Conservation (phyloP, 35 echinoderm and acorn worm species). For the Apostichopus parvimensis region DNA sequence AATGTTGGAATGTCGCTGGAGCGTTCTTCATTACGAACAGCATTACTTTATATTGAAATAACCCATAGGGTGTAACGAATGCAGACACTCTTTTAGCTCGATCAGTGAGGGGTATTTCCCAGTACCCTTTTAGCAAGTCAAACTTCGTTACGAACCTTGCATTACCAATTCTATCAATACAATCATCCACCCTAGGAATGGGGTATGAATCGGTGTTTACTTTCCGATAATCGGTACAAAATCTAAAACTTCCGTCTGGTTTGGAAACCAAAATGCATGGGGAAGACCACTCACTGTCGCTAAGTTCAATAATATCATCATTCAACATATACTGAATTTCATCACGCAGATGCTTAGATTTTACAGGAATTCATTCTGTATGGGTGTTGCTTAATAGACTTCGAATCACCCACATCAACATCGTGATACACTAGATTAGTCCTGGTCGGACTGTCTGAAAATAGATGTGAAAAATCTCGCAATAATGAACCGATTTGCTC, state of each 20-base stretch:
- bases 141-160: constrained; percentile 58
- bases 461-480: background rate
- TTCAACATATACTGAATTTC: constrained; percentile 61
- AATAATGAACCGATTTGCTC: background rate
- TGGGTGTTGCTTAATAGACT: constrained; percentile 62
- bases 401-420: constrained; percentile 56
- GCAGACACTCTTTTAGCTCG: constrained; percentile 36
- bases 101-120: constrained; percentile 59
- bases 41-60: constrained; percentile 77
- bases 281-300: constrained; percentile 68
- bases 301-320: constrained; percentile 63
- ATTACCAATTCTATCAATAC: constrained; percentile 65
- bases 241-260: background rate
- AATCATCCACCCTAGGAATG: constrained; percentile 66
- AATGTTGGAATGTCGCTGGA: constrained; percentile 71
- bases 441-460: constrained; percentile 58
- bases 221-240: constrained; percentile 63
- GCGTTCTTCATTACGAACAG: constrained; percentile 88
- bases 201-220: constrained; percentile 72
- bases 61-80: constrained; percentile 62
- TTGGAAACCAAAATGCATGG: constrained; percentile 40
- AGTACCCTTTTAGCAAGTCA: constrained; percentile 71
- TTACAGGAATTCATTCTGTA: constrained; percentile 7
- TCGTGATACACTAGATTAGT: constrained; percentile 59
- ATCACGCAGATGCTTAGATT: background rate